Evolutionary conservation across 1,140 invertebrate genomes (phyloP), one percentile per base, ranked within the genome.

Genomic region (Atta texana): DNA sequence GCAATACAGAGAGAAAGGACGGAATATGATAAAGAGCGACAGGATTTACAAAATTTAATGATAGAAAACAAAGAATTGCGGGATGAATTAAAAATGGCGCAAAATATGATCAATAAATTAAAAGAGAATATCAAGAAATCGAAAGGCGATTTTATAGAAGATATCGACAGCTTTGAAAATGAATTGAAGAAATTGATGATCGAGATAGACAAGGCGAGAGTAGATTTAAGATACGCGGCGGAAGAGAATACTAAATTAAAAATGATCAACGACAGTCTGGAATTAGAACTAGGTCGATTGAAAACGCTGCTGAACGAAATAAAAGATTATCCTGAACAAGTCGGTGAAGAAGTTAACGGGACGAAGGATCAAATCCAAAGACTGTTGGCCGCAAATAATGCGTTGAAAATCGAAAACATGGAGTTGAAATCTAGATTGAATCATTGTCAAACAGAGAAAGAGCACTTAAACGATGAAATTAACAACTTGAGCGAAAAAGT

Each of bases 31-130:
- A 49, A 72, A 59, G 68, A 16, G 55, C 72, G 28, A n/a, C 59
- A 57, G 16, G 86, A 85, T 44, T 28, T 85, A 31, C 18, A 85
- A 68, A 84, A 64, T 16, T 85, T 87, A 28, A 90, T 57, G 53
- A 21, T 12, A 1, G 85, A 87, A 53, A 90, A 87, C 31, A 72
- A n/a, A 28, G 34, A 77, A 12, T 77, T 87, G 34, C 24, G 24
- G 18, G 7, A 2, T 5, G 61, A 86, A 4, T 44, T 86, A 24
- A 34, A 0, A 39, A 66, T 55, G 10, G 7, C 39, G 53, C 68
- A 18, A 0, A 61, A 4, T 2, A 49, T 88, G n/a, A 21, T 61
- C 24, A 49, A 34, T 12, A 55, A 71, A 24, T n/a, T 59, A 44
- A 77, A 18, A 24, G 57, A 64, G 12, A 74, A 85, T 8, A 69